Percentiles rank a stretch among this genome's conserved stretches.
Conservation (phyloP, 2,113 vertebrate species). For the Chrysochloris asiatica region DNA sequence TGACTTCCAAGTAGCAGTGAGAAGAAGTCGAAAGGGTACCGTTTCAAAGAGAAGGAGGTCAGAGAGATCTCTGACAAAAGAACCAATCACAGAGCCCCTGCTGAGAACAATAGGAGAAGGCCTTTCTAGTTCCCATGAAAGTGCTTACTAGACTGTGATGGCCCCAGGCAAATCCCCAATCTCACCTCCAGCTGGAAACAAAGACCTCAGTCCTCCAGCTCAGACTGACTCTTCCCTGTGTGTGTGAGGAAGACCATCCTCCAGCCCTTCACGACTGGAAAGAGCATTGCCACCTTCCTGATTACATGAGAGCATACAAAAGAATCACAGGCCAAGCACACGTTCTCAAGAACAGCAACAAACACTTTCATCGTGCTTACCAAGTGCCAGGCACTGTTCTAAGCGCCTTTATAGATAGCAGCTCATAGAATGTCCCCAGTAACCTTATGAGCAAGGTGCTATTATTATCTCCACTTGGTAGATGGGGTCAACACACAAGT, state of each 20-base stretch:
- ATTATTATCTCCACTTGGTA: not conserved
- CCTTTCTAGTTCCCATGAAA: constrained; percentile 59
- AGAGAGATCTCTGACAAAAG: constrained; percentile 11
- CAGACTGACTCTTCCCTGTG: not conserved
- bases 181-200: constrained; percentile 25
- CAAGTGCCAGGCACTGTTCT: not conserved
- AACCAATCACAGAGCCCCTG: constrained; percentile 7
- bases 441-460: not conserved
- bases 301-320: not conserved
- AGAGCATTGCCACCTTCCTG: not conserved
- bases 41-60: constrained; percentile 57
- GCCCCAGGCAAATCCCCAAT: not conserved
- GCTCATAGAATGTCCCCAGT: not conserved
- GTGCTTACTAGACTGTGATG: constrained; percentile 31
- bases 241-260: not conserved
- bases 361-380: not conserved
- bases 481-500: not conserved
- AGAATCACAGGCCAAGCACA: not conserved
- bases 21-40: constrained; percentile 41
- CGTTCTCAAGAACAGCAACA: not conserved
- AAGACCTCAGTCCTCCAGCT: constrained; percentile 12
- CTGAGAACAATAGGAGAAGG: not conserved
- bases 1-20: constrained; percentile 29
- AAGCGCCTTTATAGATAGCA: not conserved
- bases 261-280: not conserved